Base-by-base conservation (phyloP, 2,113 vertebrate species). In the Protobothrops flavoviridis region DNA sequence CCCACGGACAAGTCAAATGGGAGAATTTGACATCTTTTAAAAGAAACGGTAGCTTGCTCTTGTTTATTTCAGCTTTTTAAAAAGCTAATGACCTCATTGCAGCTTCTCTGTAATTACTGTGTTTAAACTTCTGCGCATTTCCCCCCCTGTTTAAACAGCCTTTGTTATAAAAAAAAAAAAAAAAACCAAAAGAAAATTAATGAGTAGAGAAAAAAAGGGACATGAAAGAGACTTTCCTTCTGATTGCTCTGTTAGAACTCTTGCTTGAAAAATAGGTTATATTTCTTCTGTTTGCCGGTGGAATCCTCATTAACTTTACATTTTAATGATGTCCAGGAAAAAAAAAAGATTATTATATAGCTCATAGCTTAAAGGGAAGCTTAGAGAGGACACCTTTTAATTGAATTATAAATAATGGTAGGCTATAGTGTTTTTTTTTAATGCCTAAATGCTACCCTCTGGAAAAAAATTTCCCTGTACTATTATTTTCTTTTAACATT, bases 221-320 rank as follows among this genome's bases (percentile, higher is more conserved):
- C 98, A 99, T 99, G 98, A 99, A 99, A 99, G 98, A 97, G 97
- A 96, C 97, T 96, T 98, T 98, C 97, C 98, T 95, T 98, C 98
- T 98, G 97, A 98, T 98, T 98, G 98, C 98, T 97, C 98, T 98
- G 98, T 99, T 99, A 98, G 98, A 98, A 98, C 98, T 99, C 98
- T 53, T 98, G 98, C 97, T 98, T 97, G 97, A 97, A 98, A 98
- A 98, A 98, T 98, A 97, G 98, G 98, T 98, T 98, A 98, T 97
- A 98, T 97, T 98, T 98, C 97, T 98, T 98, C 98, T 98, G 97
- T 98, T 98, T 98, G 97, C 97, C 97, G 98, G 98, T 97, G 96
- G 95, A 98, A 98, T 98, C 98, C 99, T 99, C 98, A 99, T 99
- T 99, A 99, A 98, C 97, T 97, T 98, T 98, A 98, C 97, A 97